These are phyloP conservation scores for Thunnus thynnus DNA, from an alignment of 2,113 vertebrate species.

Conservation along the genomic window DNA sequence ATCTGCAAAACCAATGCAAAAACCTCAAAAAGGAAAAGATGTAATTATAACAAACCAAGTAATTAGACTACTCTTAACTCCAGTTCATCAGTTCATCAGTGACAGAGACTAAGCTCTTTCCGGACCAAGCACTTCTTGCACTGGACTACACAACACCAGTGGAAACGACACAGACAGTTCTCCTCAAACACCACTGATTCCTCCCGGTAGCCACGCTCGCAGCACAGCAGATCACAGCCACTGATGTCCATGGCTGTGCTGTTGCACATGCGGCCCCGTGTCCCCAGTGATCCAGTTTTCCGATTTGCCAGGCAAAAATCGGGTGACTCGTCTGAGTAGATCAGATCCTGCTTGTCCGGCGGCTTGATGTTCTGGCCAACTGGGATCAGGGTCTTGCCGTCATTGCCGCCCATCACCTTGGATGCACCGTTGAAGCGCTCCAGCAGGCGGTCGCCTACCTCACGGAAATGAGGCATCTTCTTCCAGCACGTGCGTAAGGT, in stretches of 20 bases:
- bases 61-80: constrained; percentile 2
- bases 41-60: constrained; percentile 28
- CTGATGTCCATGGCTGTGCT: constrained; percentile 96
- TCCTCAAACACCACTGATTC: constrained; percentile 94
- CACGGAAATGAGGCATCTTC: constrained; percentile 97
- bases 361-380: constrained; percentile 95
- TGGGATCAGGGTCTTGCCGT: constrained; percentile 94
- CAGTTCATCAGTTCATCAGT: constrained; percentile 78
- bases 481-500: constrained; percentile 97
- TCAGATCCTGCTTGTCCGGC: constrained; percentile 93
- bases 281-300: constrained; percentile 94
- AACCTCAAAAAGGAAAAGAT: constrained; percentile 41
- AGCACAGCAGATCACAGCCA: constrained; percentile 96
- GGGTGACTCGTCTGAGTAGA: constrained; percentile 95
- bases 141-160: constrained; percentile 98
- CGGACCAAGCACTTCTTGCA: constrained; percentile 95
- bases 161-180: constrained; percentile 97
- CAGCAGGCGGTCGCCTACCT: constrained; percentile 93
- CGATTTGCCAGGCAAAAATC: constrained; percentile 97
- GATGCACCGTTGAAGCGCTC: constrained; percentile 96
- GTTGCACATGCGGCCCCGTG: constrained; percentile 93
- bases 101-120: constrained; percentile 95
- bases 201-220: constrained; percentile 91
- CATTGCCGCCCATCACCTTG: constrained; percentile 97
- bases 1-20: constrained; percentile 31